Conservation (phyloP, 2,888 invertebrate genomes). For the Tetanocera ferruginea region DNA sequence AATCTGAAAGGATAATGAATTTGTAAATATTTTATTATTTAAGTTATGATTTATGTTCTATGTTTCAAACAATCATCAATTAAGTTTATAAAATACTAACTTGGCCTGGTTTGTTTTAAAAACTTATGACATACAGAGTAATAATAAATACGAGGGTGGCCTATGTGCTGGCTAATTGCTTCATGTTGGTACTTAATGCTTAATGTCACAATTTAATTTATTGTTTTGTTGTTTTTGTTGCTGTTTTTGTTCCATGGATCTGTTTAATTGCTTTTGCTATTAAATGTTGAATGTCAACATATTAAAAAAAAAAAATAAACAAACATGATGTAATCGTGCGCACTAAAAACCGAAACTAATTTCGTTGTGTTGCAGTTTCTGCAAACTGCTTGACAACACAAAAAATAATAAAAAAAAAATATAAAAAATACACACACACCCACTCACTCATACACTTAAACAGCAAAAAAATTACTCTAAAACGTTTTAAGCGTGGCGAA, state of each 20-base stretch:
- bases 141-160: no score
- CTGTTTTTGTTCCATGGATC: not conserved
- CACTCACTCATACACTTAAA: not conserved
- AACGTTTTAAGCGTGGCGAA: not conserved
- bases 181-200: no score
- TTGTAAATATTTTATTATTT: no score
- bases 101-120: no score
- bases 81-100: no score
- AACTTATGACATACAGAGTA: no score
- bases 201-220: no score
- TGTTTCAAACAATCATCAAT: no score
- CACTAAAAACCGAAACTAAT: conserved; percentile 7
- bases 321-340: not conserved
- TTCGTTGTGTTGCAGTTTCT: not conserved
- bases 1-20: no score
- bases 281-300: not conserved
- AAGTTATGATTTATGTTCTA: no score
- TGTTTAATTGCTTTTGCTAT: conserved; percentile 10
- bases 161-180: no score
- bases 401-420: not conserved
- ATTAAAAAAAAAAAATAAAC: not conserved
- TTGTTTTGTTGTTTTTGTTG: not conserved
- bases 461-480: not conserved
- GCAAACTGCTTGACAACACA: not conserved
- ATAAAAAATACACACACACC: not conserved